Evolutionary conservation across 2,113 vertebrate genomes (phyloP).

Genomic region (Pygoscelis antarcticus): DNA sequence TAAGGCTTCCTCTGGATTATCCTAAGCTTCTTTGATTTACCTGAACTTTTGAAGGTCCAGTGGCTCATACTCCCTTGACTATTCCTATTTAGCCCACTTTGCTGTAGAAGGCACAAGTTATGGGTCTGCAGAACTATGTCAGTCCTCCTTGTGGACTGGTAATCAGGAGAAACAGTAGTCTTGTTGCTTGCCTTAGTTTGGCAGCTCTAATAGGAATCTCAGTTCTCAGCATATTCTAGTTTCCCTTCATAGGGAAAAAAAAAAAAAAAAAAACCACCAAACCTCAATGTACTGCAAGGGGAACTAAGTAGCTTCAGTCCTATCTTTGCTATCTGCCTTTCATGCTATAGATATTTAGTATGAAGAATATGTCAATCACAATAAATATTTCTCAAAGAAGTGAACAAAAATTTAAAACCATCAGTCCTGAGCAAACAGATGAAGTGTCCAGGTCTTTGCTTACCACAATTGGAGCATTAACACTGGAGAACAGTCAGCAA

Average conservation of each 20-base stretch:
- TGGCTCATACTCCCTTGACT: background rate
- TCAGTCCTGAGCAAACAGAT: background rate
- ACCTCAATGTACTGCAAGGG: background rate
- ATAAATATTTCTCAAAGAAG: background rate
- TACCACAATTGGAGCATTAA: background rate
- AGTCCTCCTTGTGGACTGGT: background rate
- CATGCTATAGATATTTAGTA: background rate
- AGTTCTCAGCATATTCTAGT: background rate
- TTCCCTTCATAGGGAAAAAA: background rate
- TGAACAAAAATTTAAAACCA: background rate
- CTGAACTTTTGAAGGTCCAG: background rate
- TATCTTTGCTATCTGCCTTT: background rate
- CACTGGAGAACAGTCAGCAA: background rate
- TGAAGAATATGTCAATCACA: background rate
- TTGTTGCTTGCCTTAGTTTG: background rate
- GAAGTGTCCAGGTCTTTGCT: background rate
- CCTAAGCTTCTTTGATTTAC: background rate
- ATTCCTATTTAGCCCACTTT: background rate
- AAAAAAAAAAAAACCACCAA: background rate
- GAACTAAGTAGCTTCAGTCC: background rate
- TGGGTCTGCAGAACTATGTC: background rate
- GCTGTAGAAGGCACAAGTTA: background rate
- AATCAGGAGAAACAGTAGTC: background rate
- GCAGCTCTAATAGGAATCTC: background rate
- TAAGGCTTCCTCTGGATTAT: background rate